Conservation (phyloP, 2,797 vertebrate genomes). For the Melanotaenia trifasciata region DNA sequence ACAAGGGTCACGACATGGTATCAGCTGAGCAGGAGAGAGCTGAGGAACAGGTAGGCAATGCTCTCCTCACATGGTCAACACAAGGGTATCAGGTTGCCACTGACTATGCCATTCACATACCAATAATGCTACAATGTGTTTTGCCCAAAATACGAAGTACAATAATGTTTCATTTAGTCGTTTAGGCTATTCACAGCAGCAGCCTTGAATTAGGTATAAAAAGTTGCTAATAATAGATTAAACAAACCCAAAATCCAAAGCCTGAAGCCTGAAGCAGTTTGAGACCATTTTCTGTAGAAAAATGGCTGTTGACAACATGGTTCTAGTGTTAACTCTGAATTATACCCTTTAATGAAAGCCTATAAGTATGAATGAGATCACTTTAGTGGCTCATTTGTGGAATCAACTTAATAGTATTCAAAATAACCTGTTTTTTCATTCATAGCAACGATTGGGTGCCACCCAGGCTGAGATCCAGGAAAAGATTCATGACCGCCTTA, state of each 20-base stretch:
- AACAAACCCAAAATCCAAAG: conserved; percentile 52
- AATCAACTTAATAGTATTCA: neutral
- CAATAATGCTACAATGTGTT: neutral
- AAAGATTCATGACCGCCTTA: conserved; percentile 85
- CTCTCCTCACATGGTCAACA: neutral
- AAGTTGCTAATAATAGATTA: conserved; percentile 12
- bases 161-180: neutral
- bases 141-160: neutral
- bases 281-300: neutral
- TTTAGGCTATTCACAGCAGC: conserved; percentile 1
- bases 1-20: conserved; percentile 97
- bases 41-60: conserved; percentile 82
- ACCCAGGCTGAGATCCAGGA: conserved; percentile 88
- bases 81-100: neutral
- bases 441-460: conserved; percentile 83
- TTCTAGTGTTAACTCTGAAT: neutral
- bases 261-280: conserved; percentile 18
- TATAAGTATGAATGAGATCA: neutral
- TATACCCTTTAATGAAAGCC: neutral
- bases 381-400: neutral
- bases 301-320: neutral
- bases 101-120: neutral
- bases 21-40: conserved; percentile 95
- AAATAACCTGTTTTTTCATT: conserved; percentile 22
- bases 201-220: conserved; percentile 15